A percentile compares a stretch with the other conserved stretches of the same genome.
These are phyloP conservation scores for Otis tarda DNA, from an alignment of 2,113 vertebrate genomes.

Conservation along the genomic window DNA sequence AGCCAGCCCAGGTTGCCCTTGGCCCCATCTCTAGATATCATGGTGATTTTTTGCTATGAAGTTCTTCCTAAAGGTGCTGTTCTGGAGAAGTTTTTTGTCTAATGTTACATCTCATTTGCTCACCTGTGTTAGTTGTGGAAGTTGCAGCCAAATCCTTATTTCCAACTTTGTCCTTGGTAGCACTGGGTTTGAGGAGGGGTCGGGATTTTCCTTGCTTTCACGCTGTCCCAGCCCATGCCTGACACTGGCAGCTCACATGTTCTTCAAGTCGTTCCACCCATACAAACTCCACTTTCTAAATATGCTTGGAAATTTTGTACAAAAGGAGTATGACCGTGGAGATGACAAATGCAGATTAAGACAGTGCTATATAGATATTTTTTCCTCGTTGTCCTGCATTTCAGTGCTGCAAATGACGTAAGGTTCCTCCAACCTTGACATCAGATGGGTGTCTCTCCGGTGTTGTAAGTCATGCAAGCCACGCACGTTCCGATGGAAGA, in stretches of 20 bases:
- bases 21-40: neutral
- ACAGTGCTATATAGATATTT: rapidly evolving
- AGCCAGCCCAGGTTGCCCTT: too few species aligned
- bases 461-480: neutral
- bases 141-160: neutral
- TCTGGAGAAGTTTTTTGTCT: neutral
- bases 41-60: neutral
- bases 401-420: neutral
- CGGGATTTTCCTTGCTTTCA: neutral
- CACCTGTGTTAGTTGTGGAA: neutral
- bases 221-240: neutral
- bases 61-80: neutral
- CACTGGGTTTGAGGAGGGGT: neutral
- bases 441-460: neutral
- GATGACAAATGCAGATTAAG: neutral
- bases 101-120: neutral
- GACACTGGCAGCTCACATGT: rapidly evolving
- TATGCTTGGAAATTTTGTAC: neutral
- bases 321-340: neutral
- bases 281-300: neutral
- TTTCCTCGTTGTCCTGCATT: neutral
- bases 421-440: neutral
- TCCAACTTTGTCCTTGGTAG: neutral
- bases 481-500: rapidly evolving
- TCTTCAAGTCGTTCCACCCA: neutral